Conservation (phyloP, 2,113 vertebrate species). For the Acinonyx jubatus region DNA sequence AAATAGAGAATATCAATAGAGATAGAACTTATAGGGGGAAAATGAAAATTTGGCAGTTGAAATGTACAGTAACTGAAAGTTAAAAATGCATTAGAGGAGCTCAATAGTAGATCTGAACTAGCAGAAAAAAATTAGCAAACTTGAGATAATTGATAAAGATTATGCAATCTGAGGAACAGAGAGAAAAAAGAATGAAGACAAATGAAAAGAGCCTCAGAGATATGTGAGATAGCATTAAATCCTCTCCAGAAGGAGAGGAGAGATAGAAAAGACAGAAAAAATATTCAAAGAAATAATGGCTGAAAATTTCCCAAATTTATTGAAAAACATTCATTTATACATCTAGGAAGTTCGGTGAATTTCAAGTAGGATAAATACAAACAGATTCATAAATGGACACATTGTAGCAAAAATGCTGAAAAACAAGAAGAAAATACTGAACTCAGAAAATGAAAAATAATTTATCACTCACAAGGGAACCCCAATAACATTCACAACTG, state of each 20-base stretch:
- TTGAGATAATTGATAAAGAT: background rate
- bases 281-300: background rate
- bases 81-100: background rate
- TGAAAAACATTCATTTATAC: background rate
- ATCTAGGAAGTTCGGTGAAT: background rate
- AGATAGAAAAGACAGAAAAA: background rate
- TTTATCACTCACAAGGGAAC: background rate
- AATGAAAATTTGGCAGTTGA: background rate
- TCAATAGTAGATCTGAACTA: background rate
- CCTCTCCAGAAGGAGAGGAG: background rate
- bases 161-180: background rate
- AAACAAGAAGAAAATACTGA: constrained; percentile 13
- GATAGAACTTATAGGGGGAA: background rate
- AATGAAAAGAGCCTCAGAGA: background rate
- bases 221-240: background rate
- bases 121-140: background rate
- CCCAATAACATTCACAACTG: background rate
- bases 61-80: constrained; percentile 22
- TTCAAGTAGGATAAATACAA: background rate
- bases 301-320: background rate
- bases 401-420: background rate
- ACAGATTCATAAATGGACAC: background rate
- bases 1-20: background rate
- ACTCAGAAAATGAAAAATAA: constrained; percentile 5
- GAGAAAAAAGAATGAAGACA: background rate